Conservation (phyloP, 2,888 invertebrate species). For the Drosophila imparisetae region DNA sequence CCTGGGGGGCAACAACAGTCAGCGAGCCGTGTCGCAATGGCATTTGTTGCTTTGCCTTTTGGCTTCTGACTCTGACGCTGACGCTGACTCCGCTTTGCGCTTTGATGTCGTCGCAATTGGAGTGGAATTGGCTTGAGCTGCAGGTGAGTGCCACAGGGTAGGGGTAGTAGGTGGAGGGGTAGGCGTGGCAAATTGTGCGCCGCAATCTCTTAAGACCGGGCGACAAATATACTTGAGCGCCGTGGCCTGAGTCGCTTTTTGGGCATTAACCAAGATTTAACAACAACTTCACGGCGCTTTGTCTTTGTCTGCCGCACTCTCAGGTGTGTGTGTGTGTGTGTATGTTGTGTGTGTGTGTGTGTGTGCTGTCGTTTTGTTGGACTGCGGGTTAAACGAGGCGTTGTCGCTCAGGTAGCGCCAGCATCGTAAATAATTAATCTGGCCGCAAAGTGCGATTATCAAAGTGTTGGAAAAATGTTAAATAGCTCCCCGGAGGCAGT, state of each 20-base stretch:
- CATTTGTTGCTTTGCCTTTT: constrained; percentile 66
- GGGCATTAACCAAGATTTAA: constrained; percentile 76
- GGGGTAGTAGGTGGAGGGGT: not conserved
- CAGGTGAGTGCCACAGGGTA: not conserved
- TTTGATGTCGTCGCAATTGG: constrained; percentile 61
- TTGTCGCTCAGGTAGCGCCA: constrained; percentile 55
- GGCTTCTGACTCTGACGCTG: constrained; percentile 37
- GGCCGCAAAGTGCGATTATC: constrained; percentile 79
- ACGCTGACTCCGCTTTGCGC: constrained; percentile 30
- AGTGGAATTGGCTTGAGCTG: constrained; percentile 30
- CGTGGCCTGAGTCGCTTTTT: constrained; percentile 56
- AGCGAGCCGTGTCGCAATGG: constrained; percentile 56
- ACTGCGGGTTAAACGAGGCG: constrained; percentile 65
- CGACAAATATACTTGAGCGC: constrained; percentile 75
- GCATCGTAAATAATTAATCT: constrained; percentile 80
- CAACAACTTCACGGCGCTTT: constrained; percentile 65
- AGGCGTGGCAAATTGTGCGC: constrained; percentile 68
- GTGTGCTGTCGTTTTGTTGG: constrained; percentile 39
- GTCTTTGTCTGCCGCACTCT: constrained; percentile 15
- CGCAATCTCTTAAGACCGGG: constrained; percentile 78
- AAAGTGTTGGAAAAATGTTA: constrained; percentile 80
- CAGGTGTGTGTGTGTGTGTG: not conserved
- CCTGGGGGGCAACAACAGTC: constrained; percentile 23
- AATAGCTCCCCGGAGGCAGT: constrained; percentile 72
- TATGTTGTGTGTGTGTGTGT: constrained; percentile 19